These are phyloP conservation scores for Fundulus diaphanus DNA, from an alignment of 2,797 vertebrate genomes.

Conservation along the genomic window DNA sequence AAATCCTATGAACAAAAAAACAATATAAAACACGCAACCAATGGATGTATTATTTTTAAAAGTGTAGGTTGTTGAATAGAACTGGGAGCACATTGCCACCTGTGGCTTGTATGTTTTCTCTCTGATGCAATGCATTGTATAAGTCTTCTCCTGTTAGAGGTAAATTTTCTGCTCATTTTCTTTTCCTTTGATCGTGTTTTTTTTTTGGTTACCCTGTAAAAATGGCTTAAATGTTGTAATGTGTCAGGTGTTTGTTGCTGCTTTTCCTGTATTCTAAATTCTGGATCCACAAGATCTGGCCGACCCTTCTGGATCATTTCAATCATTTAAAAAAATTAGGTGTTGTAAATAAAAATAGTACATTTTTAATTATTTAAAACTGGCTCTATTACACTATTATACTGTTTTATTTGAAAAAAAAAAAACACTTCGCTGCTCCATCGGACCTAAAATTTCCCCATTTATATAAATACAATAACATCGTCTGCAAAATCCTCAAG, in stretches of 20 bases:
- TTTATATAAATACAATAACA: background rate
- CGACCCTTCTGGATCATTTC: conserved; percentile 9
- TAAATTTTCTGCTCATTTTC: conserved; percentile 12
- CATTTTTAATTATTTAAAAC: background rate
- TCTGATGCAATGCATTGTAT: background rate
- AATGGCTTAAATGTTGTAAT: conserved; percentile 11
- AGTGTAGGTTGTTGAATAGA: conserved; percentile 28
- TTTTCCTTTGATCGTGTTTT: conserved; percentile 12
- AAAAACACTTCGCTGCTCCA: too few species aligned
- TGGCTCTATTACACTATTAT: background rate
- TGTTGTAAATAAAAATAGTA: background rate
- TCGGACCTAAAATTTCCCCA: too few species aligned
- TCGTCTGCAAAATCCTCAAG: background rate
- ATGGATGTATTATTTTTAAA: conserved; percentile 37
- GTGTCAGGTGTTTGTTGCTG: conserved; percentile 11
- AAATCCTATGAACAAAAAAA: conserved; percentile 68
- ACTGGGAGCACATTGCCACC: conserved; percentile 2
- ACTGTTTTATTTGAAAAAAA: too few species aligned
- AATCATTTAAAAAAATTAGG: background rate
- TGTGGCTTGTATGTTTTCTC: conserved; percentile 14
- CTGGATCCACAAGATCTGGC: background rate
- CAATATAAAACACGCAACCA: conserved; percentile 38
- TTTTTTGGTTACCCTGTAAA: conserved; percentile 7
- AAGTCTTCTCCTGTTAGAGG: background rate
- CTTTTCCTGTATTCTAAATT: conserved; percentile 16